phyloP scores from a whole-genome alignment of 2,797 vertebrate species.

The Sternotherus odoratus region DNA sequence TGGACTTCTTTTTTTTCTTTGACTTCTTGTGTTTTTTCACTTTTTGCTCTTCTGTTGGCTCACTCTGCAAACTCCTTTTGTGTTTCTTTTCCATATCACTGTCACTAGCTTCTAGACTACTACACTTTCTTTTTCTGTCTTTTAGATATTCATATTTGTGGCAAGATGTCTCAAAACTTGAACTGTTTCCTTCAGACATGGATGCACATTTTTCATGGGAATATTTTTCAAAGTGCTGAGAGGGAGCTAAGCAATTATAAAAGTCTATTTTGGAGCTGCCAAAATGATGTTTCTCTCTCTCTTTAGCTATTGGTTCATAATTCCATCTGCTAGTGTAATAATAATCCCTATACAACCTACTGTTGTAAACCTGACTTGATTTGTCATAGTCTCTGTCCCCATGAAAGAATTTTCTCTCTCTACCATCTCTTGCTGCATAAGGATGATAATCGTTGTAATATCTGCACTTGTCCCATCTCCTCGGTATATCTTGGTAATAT shows the following conservation, averaged over 20 bases:
- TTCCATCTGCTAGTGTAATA: constrained; percentile 72
- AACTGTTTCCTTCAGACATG: neutral
- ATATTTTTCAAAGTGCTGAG: constrained; percentile 35
- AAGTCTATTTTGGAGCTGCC: constrained; percentile 41
- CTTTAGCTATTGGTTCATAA: constrained; percentile 64
- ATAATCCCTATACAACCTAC: constrained; percentile 75
- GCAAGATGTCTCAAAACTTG: constrained; percentile 22
- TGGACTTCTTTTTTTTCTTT: constrained; percentile 95
- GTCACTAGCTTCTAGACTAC: neutral
- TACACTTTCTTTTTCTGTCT: constrained; percentile 54
- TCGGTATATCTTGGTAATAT: constrained; percentile 75
- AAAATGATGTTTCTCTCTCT: constrained; percentile 55
- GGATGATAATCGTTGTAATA: constrained; percentile 76
- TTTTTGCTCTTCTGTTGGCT: constrained; percentile 72
- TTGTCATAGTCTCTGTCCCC: constrained; percentile 71
- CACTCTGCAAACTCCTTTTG: constrained; percentile 56
- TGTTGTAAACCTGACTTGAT: constrained; percentile 29
- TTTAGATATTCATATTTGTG: constrained; percentile 12
- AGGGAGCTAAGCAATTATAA: constrained; percentile 35
- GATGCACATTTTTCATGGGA: neutral
- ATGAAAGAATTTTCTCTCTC: constrained; percentile 75
- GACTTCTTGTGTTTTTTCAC: constrained; percentile 91
- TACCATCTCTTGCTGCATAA: constrained; percentile 74
- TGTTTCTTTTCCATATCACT: constrained; percentile 75
- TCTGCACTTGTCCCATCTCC: constrained; percentile 81